A percentile compares a stretch with the other conserved stretches of the same genome.
Evolutionary conservation across 2,113 vertebrate species (phyloP).

Genomic region (Oophaga pumilio): DNA sequence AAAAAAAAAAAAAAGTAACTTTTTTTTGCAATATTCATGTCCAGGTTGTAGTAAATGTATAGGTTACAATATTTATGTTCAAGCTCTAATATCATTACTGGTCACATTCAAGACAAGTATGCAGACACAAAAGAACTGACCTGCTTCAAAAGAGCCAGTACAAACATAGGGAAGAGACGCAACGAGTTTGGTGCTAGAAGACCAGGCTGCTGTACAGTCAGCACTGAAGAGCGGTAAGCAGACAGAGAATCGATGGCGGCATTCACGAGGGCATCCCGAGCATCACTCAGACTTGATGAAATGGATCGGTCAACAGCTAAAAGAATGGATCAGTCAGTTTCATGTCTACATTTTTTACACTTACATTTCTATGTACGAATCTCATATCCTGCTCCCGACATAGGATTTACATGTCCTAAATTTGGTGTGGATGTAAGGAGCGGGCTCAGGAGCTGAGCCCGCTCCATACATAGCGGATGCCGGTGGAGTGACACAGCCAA

Average conservation of each 20-base stretch:
- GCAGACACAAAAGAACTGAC: constrained; percentile 66
- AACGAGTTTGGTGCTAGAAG: constrained; percentile 85
- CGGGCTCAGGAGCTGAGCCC: too few species aligned
- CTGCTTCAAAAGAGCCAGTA: constrained; percentile 93
- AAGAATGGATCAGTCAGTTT: background rate
- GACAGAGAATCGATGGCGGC: constrained; percentile 88
- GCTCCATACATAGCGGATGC: too few species aligned
- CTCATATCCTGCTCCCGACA: too few species aligned
- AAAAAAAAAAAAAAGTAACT: too few species aligned
- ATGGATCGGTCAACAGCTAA: constrained; percentile 90
- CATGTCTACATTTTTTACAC: background rate
- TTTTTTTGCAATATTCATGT: background rate
- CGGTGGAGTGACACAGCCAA: too few species aligned
- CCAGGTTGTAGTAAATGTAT: background rate
- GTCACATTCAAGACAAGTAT: background rate
- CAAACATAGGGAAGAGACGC: constrained; percentile 86
- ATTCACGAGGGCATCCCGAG: constrained; percentile 91
- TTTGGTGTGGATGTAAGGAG: too few species aligned
- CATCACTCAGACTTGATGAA: constrained; percentile 87
- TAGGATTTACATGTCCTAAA: too few species aligned
- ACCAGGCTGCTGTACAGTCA: constrained; percentile 88
- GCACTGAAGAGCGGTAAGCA: constrained; percentile 82
- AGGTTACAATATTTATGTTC: too few species aligned
- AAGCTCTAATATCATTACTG: too few species aligned
- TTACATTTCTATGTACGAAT: background rate